Evolutionary conservation across 1,140 invertebrate genomes (phyloP).

Genomic region (Cyclargus thomasi): DNA sequence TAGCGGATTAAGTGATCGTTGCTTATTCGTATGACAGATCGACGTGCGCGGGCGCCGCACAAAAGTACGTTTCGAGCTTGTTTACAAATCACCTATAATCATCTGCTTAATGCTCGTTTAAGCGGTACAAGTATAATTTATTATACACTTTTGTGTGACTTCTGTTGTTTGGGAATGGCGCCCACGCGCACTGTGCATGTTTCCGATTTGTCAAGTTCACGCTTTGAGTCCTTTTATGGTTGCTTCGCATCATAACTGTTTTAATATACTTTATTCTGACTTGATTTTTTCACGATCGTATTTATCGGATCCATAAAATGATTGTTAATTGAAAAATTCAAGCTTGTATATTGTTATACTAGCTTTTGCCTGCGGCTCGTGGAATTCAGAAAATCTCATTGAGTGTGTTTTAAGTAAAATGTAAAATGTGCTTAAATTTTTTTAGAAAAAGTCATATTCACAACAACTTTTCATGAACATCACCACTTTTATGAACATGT

Average conservation of each 20-base stretch:
- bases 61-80: conserved; percentile 8
- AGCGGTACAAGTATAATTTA: conserved; percentile 21
- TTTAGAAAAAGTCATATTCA: no score
- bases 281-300: no score
- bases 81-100: conserved; percentile 21
- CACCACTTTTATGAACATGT: no score
- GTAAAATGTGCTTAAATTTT: no score
- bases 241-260: not conserved
- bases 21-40: conserved; percentile 29
- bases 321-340: no score
- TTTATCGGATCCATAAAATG: no score
- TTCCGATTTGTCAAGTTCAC: conserved; percentile 5
- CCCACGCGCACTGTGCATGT: conserved; percentile 1
- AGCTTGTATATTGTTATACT: no score
- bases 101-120: conserved; percentile 20
- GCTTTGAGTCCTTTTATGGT: conserved; percentile 3
- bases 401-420: no score
- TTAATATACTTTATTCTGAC: not conserved
- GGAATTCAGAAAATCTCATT: no score
- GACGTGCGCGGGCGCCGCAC: conserved; percentile 24
- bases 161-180: not conserved
- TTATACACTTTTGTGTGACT: not conserved
- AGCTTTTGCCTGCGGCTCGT: no score
- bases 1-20: conserved; percentile 28
- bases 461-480: no score